These are phyloP conservation scores for Tridacna gigas DNA, from an alignment of 2,888 invertebrate species.

Conservation along the genomic window DNA sequence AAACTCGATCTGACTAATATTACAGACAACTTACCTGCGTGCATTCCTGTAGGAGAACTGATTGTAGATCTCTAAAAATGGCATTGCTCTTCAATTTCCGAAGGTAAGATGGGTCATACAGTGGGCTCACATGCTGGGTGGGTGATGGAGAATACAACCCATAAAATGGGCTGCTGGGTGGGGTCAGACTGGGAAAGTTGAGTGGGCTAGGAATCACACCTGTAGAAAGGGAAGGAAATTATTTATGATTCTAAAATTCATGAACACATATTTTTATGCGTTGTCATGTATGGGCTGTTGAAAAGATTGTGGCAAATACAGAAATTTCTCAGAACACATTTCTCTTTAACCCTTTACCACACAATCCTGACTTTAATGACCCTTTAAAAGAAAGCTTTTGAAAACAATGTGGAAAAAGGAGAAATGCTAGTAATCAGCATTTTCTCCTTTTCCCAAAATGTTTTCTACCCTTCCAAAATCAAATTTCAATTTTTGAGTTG, in stretches of 20 bases:
- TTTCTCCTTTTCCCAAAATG: too few relatives aligned
- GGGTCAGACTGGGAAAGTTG: conserved; percentile 59
- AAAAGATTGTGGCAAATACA: neutral
- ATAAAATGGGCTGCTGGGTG: conserved; percentile 57
- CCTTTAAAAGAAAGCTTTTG: too few relatives aligned
- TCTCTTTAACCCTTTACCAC: too few relatives aligned
- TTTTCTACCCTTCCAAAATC: too few relatives aligned
- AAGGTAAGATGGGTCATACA: conserved; percentile 63
- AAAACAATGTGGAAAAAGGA: too few relatives aligned
- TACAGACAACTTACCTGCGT: conserved; percentile 46
- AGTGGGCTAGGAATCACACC: conserved; percentile 49
- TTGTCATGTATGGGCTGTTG: neutral
- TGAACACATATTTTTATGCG: too few relatives aligned
- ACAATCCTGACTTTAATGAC: too few relatives aligned
- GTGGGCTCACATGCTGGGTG: conserved; percentile 35
- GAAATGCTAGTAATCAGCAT: too few relatives aligned
- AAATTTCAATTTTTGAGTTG: too few relatives aligned
- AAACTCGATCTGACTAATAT: too few relatives aligned
- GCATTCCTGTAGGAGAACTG: conserved; percentile 71
- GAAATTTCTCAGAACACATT: neutral
- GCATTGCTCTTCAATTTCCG: conserved; percentile 71
- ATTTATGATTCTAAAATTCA: neutral
- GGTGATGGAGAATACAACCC: conserved; percentile 50
- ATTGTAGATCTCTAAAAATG: conserved; percentile 74
- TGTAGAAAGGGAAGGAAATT: conserved; percentile 15